Evolutionary conservation across 2,888 invertebrate species (phyloP).

Genomic region (Norana najaformis): DNA sequence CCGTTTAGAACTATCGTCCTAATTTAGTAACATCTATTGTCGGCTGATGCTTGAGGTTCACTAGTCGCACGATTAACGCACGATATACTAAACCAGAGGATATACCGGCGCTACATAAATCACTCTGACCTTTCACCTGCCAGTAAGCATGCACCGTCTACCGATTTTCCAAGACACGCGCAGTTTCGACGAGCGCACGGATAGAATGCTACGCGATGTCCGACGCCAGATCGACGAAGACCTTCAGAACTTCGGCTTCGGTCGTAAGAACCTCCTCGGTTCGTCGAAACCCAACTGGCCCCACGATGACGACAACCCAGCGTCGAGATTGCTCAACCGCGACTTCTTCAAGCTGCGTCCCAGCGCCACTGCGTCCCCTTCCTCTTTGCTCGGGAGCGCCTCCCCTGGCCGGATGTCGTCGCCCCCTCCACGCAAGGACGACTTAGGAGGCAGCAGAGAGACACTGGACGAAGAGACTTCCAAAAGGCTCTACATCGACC

Average conservation of each 20-base stretch:
- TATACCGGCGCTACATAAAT: neutral
- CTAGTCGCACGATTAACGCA: neutral
- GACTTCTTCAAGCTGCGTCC: slow-evolving; percentile 34
- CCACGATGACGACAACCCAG: neutral
- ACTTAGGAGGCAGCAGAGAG: slow-evolving; percentile 33
- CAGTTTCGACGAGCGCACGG: slow-evolving; percentile 36
- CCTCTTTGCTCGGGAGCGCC: neutral
- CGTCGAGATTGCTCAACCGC: slow-evolving; percentile 8
- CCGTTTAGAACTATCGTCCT: neutral
- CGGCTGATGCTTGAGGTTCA: neutral
- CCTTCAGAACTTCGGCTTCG: slow-evolving; percentile 35
- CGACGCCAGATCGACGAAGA: slow-evolving; percentile 37
- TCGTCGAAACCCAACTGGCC: neutral
- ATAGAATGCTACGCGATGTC: slow-evolving; percentile 35
- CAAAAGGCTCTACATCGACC: neutral
- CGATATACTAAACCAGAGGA: neutral
- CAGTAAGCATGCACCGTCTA: slow-evolving; percentile 31
- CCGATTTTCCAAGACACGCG: slow-evolving; percentile 30
- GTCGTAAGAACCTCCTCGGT: slow-evolving; percentile 28
- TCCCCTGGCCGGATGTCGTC: slow-evolving; percentile 14
- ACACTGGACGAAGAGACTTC: slow-evolving; percentile 31
- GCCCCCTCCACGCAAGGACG: slow-evolving; percentile 25
- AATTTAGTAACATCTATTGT: neutral
- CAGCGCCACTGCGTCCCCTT: neutral
- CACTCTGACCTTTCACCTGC: neutral